These are phyloP conservation scores for Esox masquinongy DNA, from an alignment of 2,797 vertebrate genomes.

Conservation along the genomic window DNA sequence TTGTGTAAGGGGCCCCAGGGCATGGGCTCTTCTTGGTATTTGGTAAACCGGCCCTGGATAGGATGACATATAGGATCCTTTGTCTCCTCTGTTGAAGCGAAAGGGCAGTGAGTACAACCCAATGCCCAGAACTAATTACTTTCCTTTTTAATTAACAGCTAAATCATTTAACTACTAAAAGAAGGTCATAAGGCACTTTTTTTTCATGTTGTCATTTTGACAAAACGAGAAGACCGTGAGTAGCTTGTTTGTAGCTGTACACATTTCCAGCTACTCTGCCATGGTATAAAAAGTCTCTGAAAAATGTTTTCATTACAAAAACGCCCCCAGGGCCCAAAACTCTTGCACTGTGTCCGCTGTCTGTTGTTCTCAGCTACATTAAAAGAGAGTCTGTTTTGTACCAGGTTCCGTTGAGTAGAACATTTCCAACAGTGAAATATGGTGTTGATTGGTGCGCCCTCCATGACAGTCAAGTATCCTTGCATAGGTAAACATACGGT, in stretches of 20 bases:
- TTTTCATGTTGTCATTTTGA: not conserved
- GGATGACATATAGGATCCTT: not conserved
- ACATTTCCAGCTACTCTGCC: not conserved
- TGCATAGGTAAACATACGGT: conserved; percentile 27
- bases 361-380: too few relatives aligned
- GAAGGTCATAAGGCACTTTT: not conserved
- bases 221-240: not conserved
- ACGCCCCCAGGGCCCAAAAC: too few relatives aligned
- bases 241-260: conserved; percentile 14
- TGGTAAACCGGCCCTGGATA: not conserved
- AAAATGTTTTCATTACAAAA: too few relatives aligned
- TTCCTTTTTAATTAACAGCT: not conserved
- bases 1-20: too few relatives aligned
- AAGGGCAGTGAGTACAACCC: not conserved
- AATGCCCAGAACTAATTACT: not conserved
- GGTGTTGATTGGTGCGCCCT: not conserved
- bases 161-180: not conserved
- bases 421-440: conserved; percentile 7
- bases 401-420: too few relatives aligned
- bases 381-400: too few relatives aligned
- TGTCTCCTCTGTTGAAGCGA: not conserved
- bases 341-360: too few relatives aligned
- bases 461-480: conserved; percentile 22
- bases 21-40: too few relatives aligned
- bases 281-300: too few relatives aligned